These are phyloP conservation scores for Cranoglanis bouderius DNA, from an alignment of 2,113 vertebrate species.

Conservation along the genomic window DNA sequence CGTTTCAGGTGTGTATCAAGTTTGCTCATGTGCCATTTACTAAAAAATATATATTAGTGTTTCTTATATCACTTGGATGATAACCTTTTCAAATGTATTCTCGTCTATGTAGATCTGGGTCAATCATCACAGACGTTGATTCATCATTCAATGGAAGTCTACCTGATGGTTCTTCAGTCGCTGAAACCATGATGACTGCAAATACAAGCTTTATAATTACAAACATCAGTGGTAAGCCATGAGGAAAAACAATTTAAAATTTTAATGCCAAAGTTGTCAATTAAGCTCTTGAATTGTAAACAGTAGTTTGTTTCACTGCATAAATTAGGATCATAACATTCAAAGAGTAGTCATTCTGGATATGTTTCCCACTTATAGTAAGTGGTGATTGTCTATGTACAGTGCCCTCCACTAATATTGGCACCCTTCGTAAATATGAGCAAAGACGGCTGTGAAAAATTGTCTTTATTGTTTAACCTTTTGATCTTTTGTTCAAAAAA, in stretches of 20 bases:
- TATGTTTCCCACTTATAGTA: neutral
- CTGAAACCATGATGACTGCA: neutral
- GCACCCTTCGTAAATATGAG: no score
- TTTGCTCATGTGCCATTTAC: neutral
- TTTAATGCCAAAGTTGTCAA: neutral
- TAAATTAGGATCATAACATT: neutral
- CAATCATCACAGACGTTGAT: neutral
- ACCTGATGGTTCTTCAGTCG: neutral
- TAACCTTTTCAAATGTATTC: neutral
- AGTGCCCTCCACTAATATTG: no score
- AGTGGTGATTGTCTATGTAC: no score
- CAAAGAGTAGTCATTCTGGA: neutral
- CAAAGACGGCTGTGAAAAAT: no score
- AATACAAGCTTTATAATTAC: neutral
- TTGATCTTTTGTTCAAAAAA: no score
- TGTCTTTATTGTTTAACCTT: no score
- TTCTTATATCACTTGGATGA: no score
- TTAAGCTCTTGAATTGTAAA: neutral
- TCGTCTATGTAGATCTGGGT: neutral
- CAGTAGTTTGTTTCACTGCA: neutral
- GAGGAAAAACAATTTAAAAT: neutral
- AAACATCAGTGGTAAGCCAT: neutral
- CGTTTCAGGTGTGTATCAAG: neutral
- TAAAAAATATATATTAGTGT: neutral
- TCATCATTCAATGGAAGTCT: neutral